Evolutionary conservation across 2,888 invertebrate species (phyloP).

Genomic region (Cephalotes varians): DNA sequence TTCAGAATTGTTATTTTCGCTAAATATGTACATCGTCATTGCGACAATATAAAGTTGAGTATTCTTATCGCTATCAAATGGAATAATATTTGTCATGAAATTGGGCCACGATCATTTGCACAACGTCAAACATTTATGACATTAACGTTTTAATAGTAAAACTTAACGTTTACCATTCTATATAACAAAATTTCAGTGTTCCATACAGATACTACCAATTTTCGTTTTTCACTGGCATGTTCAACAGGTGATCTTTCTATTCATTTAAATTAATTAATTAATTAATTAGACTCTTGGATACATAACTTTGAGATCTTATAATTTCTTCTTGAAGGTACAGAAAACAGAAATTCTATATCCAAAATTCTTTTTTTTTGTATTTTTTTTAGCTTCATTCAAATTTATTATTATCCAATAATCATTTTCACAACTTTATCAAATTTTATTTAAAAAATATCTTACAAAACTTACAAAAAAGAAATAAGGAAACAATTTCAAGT

Average conservation of each 20-base stretch:
- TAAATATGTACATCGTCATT: too few species aligned
- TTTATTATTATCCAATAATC: neutral
- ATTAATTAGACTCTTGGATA: neutral
- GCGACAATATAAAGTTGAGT: neutral
- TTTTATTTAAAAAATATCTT: neutral
- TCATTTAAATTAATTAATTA: neutral
- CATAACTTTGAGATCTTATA: neutral
- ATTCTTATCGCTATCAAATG: neutral
- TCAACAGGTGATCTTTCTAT: conserved; percentile 11
- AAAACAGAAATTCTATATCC: neutral
- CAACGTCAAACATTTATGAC: neutral
- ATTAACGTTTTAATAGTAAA: neutral
- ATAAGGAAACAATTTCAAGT: neutral
- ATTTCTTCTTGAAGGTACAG: neutral
- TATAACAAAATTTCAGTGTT: neutral
- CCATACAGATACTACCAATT: neutral
- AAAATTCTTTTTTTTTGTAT: neutral
- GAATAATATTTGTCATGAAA: neutral
- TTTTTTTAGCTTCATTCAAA: neutral
- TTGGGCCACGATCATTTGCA: neutral
- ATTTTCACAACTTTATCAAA: neutral
- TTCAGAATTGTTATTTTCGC: neutral
- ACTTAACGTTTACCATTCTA: neutral
- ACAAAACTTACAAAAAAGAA: neutral
- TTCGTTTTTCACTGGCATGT: neutral